phyloP scores from a whole-genome alignment of 2,113 vertebrate species.

The Pristiophorus japonicus region DNA sequence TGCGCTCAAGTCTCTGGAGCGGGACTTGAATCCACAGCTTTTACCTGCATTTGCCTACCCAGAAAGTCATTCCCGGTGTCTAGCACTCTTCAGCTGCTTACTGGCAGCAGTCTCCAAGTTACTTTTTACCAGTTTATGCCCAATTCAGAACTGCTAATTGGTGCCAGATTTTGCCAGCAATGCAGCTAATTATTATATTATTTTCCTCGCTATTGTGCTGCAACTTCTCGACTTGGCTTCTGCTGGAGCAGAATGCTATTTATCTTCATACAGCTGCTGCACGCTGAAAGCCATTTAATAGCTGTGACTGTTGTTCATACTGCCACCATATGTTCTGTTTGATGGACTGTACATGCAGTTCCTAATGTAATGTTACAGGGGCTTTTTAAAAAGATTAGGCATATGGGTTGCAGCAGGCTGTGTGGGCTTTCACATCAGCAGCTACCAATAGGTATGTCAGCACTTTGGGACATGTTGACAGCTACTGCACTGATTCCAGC shows the following conservation, averaged over 20 bases:
- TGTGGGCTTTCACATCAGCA: neutral
- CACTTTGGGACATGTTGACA: neutral
- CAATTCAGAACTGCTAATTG: neutral
- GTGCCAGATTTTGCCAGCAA: neutral
- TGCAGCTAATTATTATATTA: neutral
- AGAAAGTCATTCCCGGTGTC: neutral
- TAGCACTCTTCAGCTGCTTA: neutral
- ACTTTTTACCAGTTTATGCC: neutral
- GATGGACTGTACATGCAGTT: conserved; percentile 45
- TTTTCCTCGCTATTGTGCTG: neutral
- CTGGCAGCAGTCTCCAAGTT: neutral
- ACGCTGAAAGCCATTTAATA: neutral
- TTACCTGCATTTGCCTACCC: neutral
- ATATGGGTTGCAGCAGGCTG: conserved; percentile 41
- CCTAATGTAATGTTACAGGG: conserved; percentile 43
- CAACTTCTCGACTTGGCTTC: neutral
- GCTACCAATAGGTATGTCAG: neutral
- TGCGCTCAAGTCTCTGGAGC: neutral
- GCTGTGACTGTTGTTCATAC: neutral
- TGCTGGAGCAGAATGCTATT: neutral
- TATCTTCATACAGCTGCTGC: neutral
- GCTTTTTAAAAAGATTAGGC: conserved; percentile 50
- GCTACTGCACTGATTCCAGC: neutral
- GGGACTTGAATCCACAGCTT: neutral
- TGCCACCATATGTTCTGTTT: conserved; percentile 39